A percentile compares a stretch with the other conserved stretches of the same genome.
phyloP scores from a whole-genome alignment of 2,797 vertebrate species.

The Semaprochilodus insignis region DNA sequence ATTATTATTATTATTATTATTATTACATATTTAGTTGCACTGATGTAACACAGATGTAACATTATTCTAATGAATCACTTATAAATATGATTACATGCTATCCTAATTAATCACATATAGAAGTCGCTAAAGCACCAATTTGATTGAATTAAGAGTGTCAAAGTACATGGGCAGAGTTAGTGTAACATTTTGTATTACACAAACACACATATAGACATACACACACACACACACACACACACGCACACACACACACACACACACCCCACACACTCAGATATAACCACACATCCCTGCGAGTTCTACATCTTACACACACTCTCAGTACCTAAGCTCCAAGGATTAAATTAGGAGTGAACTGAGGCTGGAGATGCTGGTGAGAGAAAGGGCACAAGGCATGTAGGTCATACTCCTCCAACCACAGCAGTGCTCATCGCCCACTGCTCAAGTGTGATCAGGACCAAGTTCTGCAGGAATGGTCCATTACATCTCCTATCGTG shows the following conservation, averaged over 20 bases:
- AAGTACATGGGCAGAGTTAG: too few relatives aligned
- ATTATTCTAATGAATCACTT: too few relatives aligned
- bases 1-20: too few relatives aligned
- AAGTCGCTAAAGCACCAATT: too few relatives aligned
- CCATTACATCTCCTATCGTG: conserved; percentile 25
- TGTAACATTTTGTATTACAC: background rate
- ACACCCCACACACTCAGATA: background rate
- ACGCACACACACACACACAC: background rate
- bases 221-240: background rate
- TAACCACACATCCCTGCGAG: background rate
- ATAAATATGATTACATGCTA: too few relatives aligned
- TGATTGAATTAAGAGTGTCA: too few relatives aligned
- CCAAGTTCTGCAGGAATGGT: conserved; percentile 5
- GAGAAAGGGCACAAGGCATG: background rate
- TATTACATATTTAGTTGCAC: too few relatives aligned
- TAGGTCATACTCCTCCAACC: conserved; percentile 21
- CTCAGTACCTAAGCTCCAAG: conserved; percentile 30
- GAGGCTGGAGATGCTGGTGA: conserved; percentile 14
- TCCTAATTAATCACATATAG: too few relatives aligned
- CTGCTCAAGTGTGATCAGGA: conserved; percentile 19
- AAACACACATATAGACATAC: background rate
- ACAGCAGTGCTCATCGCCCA: background rate
- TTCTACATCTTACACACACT: conserved; percentile 18
- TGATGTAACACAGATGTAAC: too few relatives aligned
- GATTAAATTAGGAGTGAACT: conserved; percentile 43